phyloP scores from a whole-genome alignment of 37 sponge, comb jelly and placozoan genomes.

The Hormiphora californensis region DNA sequence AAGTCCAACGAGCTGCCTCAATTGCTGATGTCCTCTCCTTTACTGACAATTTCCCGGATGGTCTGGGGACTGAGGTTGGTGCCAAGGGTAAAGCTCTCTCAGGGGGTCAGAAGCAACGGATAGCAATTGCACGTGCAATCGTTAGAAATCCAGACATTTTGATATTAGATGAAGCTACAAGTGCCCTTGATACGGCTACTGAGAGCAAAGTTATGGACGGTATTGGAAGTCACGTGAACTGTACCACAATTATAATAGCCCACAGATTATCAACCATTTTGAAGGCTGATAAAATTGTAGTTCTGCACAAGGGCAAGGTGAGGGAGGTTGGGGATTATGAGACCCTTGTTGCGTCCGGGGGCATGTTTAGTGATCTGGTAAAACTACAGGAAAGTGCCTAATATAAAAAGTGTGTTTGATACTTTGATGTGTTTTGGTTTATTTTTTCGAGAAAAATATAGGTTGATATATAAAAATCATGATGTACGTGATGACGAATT shows the following conservation, averaged over 20 bases:
- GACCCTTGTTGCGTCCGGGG: not conserved
- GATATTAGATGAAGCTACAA: constrained; percentile 45
- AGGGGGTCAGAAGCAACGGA: constrained; percentile 48
- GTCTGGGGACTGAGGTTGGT: not conserved
- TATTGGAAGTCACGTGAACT: not conserved
- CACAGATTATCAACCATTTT: constrained; percentile 1
- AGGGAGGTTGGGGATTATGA: constrained; percentile 36
- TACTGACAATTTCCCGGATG: not conserved
- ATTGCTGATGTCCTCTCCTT: not conserved
- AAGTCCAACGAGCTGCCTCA: not conserved
- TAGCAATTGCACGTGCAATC: constrained; percentile 27
- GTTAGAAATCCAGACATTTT: constrained; percentile 2
- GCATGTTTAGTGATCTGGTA: constrained; percentile 25
- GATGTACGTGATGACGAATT: too few relatives aligned
- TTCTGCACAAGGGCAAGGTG: constrained; percentile 21
- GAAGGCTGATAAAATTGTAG: constrained; percentile 23
- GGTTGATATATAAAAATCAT: too few relatives aligned
- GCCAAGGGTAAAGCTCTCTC: constrained; percentile 2
- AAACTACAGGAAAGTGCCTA: not conserved
- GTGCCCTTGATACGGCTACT: constrained; percentile 45
- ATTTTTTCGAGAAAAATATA: too few relatives aligned
- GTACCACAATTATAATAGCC: constrained; percentile 47
- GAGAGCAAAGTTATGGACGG: not conserved
- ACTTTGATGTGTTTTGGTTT: too few relatives aligned
- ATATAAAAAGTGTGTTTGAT: too few relatives aligned